Evolutionary conservation across 1,140 invertebrate species (phyloP), one percentile per base, ranked within the genome.

Genomic region (Streblospio benedicti): DNA sequence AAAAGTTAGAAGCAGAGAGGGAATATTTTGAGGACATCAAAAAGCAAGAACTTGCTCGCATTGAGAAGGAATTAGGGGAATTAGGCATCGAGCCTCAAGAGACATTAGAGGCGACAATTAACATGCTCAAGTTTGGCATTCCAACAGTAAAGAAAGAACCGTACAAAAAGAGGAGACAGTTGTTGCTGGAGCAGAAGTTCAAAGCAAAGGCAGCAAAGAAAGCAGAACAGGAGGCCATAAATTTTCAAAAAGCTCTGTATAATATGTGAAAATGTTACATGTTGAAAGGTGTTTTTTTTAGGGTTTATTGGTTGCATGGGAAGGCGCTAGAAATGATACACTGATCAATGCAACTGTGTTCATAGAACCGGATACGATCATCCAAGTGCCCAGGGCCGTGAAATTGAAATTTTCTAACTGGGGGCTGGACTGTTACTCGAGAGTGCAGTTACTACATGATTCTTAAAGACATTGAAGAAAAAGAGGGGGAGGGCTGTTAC

Each of bases 61-160:
- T 90, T 18, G 80, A 83, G 45, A 79, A 84, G 60, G 86, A 89
- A 71, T 86, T 91, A 72, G 75, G 81, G 53, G 81, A 81, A 23
- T 84, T 85, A 65, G 81, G 85, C 33, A 66, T 87, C 4, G 69
- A 78, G 33, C 79, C 84, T 0, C 85, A 85, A 0, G 81, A 87
- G 0, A 82, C 78, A 0, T 81, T 86, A 64, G 80, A 84, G 61
- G 83, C 87, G 59, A 85, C n/a, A 14, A 23, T 33, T 18, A 31
- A 25, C 0, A 31, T 28, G 9, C 5, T 47, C 9, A 47, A 47
- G 23, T 27, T 47, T 18, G 45, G 30, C 1, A 28, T 47, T 6
- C 45, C 45, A 2, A 28, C 30, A 2, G n/a, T 27, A 23, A 47
- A 47, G 45, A 47, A 47, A 28, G 45, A 47, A 28, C 45, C 45